phyloP scores from a whole-genome alignment of 2,888 invertebrate species.

The Caenorhabditis virilis region DNA sequence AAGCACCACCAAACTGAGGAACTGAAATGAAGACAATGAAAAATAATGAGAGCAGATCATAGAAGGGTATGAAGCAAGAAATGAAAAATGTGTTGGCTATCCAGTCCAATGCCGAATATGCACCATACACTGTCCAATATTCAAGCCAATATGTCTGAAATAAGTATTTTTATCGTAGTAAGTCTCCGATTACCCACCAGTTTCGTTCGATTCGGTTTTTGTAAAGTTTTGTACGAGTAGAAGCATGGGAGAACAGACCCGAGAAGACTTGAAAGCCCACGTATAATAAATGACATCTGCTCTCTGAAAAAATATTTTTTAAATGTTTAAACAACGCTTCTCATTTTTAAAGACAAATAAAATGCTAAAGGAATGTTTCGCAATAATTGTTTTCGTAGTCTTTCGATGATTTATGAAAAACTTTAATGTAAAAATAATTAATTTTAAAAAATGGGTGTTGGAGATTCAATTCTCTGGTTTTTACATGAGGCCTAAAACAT shows the following conservation, averaged over 20 bases:
- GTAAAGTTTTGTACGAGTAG: conserved; percentile 25
- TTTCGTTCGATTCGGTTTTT: conserved; percentile 24
- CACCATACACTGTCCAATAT: conserved; percentile 31
- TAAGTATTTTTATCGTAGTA: neutral
- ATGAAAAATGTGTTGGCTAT: conserved; percentile 26
- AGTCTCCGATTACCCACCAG: conserved; percentile 17
- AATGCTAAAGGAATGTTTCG: too few species aligned
- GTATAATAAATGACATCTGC: conserved; percentile 28
- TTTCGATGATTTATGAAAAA: neutral
- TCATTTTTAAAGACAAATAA: neutral
- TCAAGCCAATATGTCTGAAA: conserved; percentile 17
- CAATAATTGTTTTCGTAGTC: too few species aligned
- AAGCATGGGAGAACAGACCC: conserved; percentile 25
- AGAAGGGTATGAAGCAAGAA: conserved; percentile 28
- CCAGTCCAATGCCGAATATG: conserved; percentile 19
- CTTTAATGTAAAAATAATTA: neutral
- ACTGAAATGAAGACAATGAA: conserved; percentile 13
- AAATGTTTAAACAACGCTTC: neutral
- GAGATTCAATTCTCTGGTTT: too few species aligned
- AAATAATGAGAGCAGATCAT: conserved; percentile 20
- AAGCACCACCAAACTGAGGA: conserved; percentile 24
- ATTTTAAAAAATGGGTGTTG: neutral
- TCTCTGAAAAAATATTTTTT: neutral
- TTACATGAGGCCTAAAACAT: too few species aligned
- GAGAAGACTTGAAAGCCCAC: conserved; percentile 24